phyloP scores from a whole-genome alignment of 2,113 vertebrate species.

The Pterocles burchelli region DNA sequence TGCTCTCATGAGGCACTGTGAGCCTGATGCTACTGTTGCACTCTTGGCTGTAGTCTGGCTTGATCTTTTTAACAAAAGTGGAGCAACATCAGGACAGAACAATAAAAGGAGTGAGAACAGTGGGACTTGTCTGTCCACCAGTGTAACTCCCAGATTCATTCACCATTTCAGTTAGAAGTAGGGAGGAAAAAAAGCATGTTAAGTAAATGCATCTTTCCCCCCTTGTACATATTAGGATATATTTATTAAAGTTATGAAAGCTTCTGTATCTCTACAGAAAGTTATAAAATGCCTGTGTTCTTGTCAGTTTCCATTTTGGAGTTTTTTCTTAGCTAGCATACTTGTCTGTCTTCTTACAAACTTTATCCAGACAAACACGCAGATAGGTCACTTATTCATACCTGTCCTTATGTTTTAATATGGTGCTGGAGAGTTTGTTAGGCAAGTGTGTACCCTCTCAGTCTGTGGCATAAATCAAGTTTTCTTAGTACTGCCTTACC shows the following conservation, averaged over 20 bases:
- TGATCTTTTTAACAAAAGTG: not conserved
- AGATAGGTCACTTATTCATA: not conserved
- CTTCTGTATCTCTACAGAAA: not conserved
- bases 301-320: not conserved
- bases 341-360: not conserved
- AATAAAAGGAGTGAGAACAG: not conserved
- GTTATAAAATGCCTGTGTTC: not conserved
- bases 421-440: not conserved
- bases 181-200: rapidly evolving
- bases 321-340: not conserved
- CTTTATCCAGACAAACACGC: not conserved
- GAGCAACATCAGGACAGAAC: not conserved
- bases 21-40: not conserved
- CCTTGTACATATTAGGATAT: not conserved
- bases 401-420: not conserved
- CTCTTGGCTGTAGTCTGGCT: not conserved
- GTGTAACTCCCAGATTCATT: not conserved
- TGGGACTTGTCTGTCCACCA: not conserved
- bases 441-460: not conserved
- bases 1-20: not conserved
- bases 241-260: not conserved
- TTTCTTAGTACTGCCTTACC: not conserved
- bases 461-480: not conserved
- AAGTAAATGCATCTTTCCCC: not conserved
- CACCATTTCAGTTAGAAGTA: not conserved